A percentile compares a stretch with the other conserved stretches of the same genome.
Conservation (phyloP, 2,888 invertebrate species). For the Arrhopalites spinosus region DNA sequence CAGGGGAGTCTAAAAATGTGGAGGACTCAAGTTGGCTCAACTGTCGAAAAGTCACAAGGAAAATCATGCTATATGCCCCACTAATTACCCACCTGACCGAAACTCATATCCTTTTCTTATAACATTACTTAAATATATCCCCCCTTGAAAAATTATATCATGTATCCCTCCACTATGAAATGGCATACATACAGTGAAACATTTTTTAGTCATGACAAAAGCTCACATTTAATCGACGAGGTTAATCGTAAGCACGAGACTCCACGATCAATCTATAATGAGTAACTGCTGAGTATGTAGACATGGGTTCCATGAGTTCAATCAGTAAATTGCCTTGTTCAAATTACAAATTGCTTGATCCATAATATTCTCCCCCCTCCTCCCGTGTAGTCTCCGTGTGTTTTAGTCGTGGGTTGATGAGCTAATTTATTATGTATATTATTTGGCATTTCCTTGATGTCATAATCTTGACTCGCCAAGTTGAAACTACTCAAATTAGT, state of each 20-base stretch:
- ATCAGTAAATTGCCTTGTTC: slow-evolving; percentile 34
- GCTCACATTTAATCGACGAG: slow-evolving; percentile 7
- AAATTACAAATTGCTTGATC: slow-evolving; percentile 20
- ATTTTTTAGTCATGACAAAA: neutral
- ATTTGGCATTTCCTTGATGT: slow-evolving; percentile 18
- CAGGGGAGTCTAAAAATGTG: slow-evolving; percentile 17
- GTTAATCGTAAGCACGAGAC: slow-evolving; percentile 15
- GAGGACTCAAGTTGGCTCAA: neutral
- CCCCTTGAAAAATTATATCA: no score
- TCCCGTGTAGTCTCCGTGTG: neutral
- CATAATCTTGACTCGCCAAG: slow-evolving; percentile 17
- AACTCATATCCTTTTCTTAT: neutral
- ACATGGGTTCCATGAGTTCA: slow-evolving; percentile 12
- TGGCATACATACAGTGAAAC: neutral
- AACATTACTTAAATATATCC: no score
- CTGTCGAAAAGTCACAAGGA: neutral
- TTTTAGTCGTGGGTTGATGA: neutral
- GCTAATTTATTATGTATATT: slow-evolving; percentile 7
- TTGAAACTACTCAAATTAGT: neutral
- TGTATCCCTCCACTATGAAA: neutral
- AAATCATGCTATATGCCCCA: slow-evolving; percentile 29
- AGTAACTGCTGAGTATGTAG: neutral
- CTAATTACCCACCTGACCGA: slow-evolving; percentile 18
- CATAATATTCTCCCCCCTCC: neutral
- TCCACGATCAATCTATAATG: slow-evolving; percentile 13